Evolutionary conservation across 2,797 vertebrate genomes (phyloP), one percentile per base, ranked within the genome.

Genomic region (Luscinia megarhynchos): DNA sequence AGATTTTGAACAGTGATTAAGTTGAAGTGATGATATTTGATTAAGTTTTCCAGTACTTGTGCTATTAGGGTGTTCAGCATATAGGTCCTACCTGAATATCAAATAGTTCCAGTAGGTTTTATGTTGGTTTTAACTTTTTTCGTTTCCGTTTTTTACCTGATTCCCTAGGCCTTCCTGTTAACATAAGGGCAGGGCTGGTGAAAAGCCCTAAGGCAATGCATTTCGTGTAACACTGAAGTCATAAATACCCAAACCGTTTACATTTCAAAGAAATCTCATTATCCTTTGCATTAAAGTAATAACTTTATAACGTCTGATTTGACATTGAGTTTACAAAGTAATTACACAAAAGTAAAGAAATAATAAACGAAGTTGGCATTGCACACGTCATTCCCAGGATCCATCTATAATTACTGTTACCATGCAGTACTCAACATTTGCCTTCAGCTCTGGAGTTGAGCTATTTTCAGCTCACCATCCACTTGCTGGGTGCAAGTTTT

Each of bases 141-240:
- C 98, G 98, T 98, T 99, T 99, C 99, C 99, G 98, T 98, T 99
- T 99, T 99, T 98, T 99, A 99, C 98, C 98, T 98, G 98, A 99
- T 98, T 98, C 98, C 98, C 98, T 99, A 98, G 97, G 98, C 94
- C 98, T 99, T 98, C 99, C 99, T 99, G 99, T 98, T 98, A 99
- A 98, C 98, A 99, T 98, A 99, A 98, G 97, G 98, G 98, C 94
- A 98, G 97, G 97, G 96, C 96, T 95, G 95, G 97, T 98, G 92
- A 98, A 97, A 87, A 93, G 96, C 96, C 97, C 97, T 76, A 75
- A 94, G 93, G 96, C 95, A 97, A 95, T 48, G 94, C 93, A 95
- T 86, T 93, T 73, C 3, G 55, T 94, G 92, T 88, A 96, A 95
- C 95, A 84, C 96, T 55, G 57, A 92, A 93, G 95, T 95, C 97